Evolutionary conservation across 2,888 invertebrate genomes (phyloP).

Genomic region (Craniophora ligustri): DNA sequence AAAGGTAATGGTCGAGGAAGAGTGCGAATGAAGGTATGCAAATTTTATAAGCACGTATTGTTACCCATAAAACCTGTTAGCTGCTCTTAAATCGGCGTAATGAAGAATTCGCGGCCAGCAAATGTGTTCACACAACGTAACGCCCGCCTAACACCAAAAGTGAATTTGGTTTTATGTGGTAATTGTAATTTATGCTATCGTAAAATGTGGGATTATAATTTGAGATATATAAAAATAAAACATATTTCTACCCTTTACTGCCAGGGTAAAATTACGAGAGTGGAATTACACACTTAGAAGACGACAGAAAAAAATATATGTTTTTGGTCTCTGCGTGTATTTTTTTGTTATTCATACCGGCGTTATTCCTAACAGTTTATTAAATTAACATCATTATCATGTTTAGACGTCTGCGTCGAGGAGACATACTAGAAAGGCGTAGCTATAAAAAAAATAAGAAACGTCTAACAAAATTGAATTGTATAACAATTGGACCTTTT

Average conservation of each 20-base stretch:
- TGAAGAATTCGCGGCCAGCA: slow-evolving; percentile 72
- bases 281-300: too few relatives aligned
- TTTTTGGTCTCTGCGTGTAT: too few relatives aligned
- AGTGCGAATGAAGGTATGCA: slow-evolving; percentile 87
- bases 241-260: slow-evolving; percentile 25
- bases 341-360: too few relatives aligned
- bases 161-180: slow-evolving; percentile 72
- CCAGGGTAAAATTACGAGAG: slow-evolving; percentile 1
- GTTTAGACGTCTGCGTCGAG: too few relatives aligned
- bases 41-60: slow-evolving; percentile 86
- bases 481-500: slow-evolving; percentile 69
- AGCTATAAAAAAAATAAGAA: too few relatives aligned
- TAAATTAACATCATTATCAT: too few relatives aligned
- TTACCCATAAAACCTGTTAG: slow-evolving; percentile 77
- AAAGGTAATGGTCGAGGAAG: slow-evolving; percentile 87
- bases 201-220: slow-evolving; percentile 49
- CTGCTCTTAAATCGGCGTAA: slow-evolving; percentile 71
- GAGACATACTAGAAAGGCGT: too few relatives aligned
- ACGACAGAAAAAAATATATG: too few relatives aligned
- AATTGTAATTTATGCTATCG: slow-evolving; percentile 70
- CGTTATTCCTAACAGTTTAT: too few relatives aligned
- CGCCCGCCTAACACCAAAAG: slow-evolving; percentile 61
- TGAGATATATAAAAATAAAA: slow-evolving; percentile 22
- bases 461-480: slow-evolving; percentile 51
- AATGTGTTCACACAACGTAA: slow-evolving; percentile 63